phyloP scores from a whole-genome alignment of 2,113 vertebrate species.

The Tyrannus savana region DNA sequence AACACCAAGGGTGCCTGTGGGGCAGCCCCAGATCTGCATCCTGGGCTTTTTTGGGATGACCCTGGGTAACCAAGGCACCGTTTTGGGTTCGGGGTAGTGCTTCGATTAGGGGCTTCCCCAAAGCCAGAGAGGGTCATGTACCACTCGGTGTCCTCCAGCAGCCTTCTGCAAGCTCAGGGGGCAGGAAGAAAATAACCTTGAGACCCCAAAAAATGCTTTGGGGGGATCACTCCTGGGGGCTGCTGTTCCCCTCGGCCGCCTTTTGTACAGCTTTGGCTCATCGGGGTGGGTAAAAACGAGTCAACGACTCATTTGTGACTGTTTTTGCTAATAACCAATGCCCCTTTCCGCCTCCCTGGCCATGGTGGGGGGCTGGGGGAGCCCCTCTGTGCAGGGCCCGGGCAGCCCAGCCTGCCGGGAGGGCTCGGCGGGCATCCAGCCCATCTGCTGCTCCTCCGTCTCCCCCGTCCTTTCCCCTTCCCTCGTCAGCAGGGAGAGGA shows the following conservation, averaged over 20 bases:
- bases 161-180: accelerated
- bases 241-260: accelerated
- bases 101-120: not conserved
- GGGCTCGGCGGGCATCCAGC: not conserved
- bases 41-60: accelerated
- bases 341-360: not conserved
- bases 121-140: not conserved
- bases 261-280: not conserved
- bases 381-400: accelerated
- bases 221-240: not conserved
- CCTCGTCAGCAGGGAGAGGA: conserved; percentile 7
- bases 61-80: accelerated
- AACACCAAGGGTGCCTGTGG: not conserved
- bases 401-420: not conserved
- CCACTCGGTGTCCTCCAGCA: not conserved
- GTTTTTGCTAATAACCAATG: not conserved
- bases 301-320: not conserved
- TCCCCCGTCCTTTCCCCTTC: not conserved
- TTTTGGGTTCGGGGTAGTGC: not conserved
- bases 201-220: not conserved
- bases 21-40: not conserved
- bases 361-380: not conserved
- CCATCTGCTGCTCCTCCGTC: not conserved
- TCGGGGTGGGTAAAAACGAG: accelerated
- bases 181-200: not conserved